Conservation (phyloP, 2,797 vertebrate species). For the Myiothlypis coronata region DNA sequence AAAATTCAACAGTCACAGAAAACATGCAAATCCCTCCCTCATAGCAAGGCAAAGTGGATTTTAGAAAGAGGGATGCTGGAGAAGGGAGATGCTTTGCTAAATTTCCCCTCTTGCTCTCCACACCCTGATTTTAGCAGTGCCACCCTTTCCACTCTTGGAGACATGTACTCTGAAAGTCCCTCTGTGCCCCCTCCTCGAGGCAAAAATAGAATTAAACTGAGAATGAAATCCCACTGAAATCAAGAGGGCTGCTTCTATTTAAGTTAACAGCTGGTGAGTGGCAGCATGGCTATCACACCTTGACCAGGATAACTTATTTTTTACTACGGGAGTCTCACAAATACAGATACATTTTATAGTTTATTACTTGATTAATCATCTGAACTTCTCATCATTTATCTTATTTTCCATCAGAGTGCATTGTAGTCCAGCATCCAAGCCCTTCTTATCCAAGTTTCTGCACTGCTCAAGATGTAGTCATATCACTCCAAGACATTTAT, state of each 20-base stretch:
- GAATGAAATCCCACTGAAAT: neutral
- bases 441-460: neutral
- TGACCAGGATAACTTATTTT: neutral
- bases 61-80: neutral
- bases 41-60: neutral
- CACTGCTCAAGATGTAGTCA: neutral
- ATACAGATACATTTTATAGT: neutral
- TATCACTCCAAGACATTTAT: neutral
- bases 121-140: neutral
- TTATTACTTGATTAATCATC: neutral
- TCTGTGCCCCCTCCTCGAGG: neutral
- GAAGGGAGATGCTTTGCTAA: neutral
- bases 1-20: neutral
- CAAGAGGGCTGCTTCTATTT: neutral
- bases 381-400: neutral
- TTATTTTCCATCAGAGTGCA: neutral
- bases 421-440: neutral
- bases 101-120: neutral
- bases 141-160: neutral
- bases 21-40: neutral
- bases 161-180: fast-evolving
- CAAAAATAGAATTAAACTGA: neutral
- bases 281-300: neutral
- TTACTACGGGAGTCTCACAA: neutral
- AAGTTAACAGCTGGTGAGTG: neutral